Base-by-base conservation (phyloP, 2,888 invertebrate genomes). In the Mayetiola destructor region DNA sequence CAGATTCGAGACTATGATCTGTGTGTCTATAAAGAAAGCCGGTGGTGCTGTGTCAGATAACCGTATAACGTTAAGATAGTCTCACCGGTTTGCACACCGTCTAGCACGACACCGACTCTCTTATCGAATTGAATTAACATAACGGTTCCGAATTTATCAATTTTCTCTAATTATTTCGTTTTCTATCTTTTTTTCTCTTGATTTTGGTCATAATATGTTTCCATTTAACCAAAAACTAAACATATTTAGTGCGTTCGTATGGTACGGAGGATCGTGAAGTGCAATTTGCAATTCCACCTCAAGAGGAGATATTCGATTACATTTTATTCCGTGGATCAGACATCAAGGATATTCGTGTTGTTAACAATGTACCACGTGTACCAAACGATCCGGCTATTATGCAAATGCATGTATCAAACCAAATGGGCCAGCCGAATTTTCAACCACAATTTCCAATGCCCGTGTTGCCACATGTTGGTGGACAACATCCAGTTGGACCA, bases 321-420 rank as follows among this genome's bases (percentile, higher is more conserved):
- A 99, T 99, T 67, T 80, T 99, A 64, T 99, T 99, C 76, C 82
- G 96, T 64, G 97, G 97, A 53, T 86, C 91, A 62, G 99, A 99
- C 73, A 99, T 99, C 68, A 99, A 99, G 76, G 97, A 99, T 73
- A 91, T 99, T 67, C 82, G 94, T 71, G 94, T 99, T 56, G 87
- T 97, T 60, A 91, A 88, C 74, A 87, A 84, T 77, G 85, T 84
- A 57, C 81, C 84, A 62, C 82, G 87, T 56, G 77, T 90, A 68
- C 89, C 91, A 61, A 93, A 94, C 75, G 99, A 99, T 77, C 99
- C 99, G 59, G 99, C 99, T 60, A 99, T 99, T 74, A 93, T 99
- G 76, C 83, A 87, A 78, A 82, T 86, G 74, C 88, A 87, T 61
- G 81, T 86, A 66, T 84, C 86, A 42, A 14, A 14, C 1, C 75